Conservation (phyloP, 2,888 invertebrate species). For the Minunthozetes semirufus region DNA sequence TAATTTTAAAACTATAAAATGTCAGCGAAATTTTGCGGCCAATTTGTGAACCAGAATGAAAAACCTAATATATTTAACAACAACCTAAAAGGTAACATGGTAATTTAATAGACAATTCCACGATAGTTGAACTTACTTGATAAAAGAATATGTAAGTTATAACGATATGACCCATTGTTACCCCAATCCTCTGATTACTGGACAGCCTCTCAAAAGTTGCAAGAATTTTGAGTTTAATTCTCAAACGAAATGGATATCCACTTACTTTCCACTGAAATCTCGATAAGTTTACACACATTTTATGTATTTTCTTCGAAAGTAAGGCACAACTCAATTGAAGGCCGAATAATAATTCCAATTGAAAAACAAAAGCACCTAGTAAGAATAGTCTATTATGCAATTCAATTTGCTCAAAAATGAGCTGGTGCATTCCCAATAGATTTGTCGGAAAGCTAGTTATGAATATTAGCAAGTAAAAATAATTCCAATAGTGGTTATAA, state of each 20-base stretch:
- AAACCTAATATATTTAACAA: neutral
- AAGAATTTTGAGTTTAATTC: neutral
- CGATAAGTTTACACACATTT: neutral
- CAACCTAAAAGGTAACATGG: neutral
- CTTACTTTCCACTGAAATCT: neutral
- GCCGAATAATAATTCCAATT: neutral
- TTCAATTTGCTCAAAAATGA: neutral
- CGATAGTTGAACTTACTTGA: neutral
- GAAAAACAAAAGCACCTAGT: too few species aligned
- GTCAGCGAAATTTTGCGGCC: neutral
- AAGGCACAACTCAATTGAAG: neutral
- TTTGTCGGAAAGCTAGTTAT: neutral
- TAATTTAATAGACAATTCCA: neutral
- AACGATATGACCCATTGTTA: neutral
- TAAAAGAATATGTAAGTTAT: neutral
- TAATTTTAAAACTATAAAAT: too few species aligned
- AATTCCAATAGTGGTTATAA: neutral
- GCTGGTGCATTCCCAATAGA: neutral
- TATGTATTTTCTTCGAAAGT: neutral
- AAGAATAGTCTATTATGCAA: neutral
- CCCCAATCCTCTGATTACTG: neutral
- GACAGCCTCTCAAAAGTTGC: neutral
- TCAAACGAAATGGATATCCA: neutral
- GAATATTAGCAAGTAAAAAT: neutral
- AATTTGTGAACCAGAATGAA: constrained; percentile 14